Conservation (phyloP, 2,113 vertebrate genomes). For the Tachysurus vachellii region DNA sequence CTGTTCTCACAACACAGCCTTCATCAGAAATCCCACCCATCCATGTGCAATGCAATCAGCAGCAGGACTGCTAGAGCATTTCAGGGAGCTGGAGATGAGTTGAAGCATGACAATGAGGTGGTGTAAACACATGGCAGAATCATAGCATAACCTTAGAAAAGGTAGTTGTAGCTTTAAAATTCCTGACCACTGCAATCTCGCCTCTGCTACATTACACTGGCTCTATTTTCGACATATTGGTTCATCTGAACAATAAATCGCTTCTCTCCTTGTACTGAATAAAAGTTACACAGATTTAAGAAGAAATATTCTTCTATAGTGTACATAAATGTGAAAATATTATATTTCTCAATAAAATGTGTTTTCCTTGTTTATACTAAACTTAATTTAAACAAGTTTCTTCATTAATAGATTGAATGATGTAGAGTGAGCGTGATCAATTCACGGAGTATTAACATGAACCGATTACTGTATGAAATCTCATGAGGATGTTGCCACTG, state of each 20-base stretch:
- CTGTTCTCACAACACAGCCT: not conserved
- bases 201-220: not conserved
- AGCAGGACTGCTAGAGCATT: not conserved
- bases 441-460: no score
- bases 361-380: no score
- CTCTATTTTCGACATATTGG: not conserved
- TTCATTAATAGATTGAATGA: no score
- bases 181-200: not conserved
- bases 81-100: not conserved
- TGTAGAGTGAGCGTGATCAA: no score
- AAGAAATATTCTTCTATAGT: no score
- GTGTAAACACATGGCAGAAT: conserved; percentile 13
- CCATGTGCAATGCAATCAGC: not conserved
- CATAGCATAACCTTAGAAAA: not conserved
- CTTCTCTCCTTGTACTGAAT: not conserved
- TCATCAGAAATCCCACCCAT: not conserved
- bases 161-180: not conserved
- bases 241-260: not conserved
- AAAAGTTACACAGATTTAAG: no score
- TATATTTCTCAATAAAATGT: no score
- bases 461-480: no score
- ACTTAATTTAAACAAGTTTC: no score
- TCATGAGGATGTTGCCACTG: no score
- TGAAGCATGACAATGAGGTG: not conserved
- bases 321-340: no score